Conservation (phyloP, 2,113 vertebrate genomes). For the Balaeniceps rex region DNA sequence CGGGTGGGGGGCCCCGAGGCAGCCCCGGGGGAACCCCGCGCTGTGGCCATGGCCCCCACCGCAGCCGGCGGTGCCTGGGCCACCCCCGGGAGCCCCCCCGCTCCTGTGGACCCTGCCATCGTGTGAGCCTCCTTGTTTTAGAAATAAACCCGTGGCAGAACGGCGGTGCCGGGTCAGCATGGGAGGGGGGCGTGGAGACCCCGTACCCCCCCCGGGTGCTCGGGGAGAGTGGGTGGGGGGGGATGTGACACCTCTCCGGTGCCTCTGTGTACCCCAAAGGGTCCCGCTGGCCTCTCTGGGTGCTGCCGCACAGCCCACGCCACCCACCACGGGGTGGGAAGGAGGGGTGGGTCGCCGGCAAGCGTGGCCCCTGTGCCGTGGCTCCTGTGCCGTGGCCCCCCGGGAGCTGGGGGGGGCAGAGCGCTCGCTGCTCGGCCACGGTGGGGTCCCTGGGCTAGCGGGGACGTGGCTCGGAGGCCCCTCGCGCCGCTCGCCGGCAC, state of each 20-base stretch:
- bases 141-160: not conserved
- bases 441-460: too few species aligned
- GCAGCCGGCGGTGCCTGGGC: fast-evolving
- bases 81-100: fast-evolving
- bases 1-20: fast-evolving
- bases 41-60: not conserved
- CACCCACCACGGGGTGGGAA: not conserved
- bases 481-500: too few species aligned
- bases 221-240: too few species aligned
- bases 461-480: too few species aligned
- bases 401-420: too few species aligned
- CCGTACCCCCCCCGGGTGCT: too few species aligned
- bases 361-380: too few species aligned
- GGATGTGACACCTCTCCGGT: not conserved
- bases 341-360: too few species aligned
- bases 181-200: too few species aligned
- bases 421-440: not conserved
- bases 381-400: not conserved
- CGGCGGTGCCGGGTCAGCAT: fast-evolving
- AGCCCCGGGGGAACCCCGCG: not conserved
- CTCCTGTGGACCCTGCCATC: fast-evolving
- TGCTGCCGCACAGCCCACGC: not conserved
- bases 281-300: not conserved
- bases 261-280: not conserved
- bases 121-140: not conserved